A percentile compares a stretch with the other conserved stretches of the same genome.
Conservation (phyloP, 2,888 invertebrate species). For the Plemyria rubiginata region DNA sequence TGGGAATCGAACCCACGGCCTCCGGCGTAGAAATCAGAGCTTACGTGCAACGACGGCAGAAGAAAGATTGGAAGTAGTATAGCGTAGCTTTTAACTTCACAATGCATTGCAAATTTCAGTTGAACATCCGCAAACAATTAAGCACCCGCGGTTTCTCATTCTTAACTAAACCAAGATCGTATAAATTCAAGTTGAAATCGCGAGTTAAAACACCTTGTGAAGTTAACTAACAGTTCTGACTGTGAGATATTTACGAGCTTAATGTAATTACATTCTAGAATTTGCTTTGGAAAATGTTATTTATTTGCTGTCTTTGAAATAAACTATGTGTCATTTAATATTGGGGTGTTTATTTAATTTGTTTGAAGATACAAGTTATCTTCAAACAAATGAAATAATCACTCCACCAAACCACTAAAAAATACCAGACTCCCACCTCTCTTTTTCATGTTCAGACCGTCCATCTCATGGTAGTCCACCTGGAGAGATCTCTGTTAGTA, state of each 20-base stretch:
- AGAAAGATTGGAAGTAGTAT: too few species aligned
- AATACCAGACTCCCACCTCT: too few species aligned
- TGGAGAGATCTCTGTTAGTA: too few species aligned
- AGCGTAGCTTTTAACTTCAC: too few species aligned
- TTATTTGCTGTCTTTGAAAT: not conserved
- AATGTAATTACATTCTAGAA: conserved; percentile 62
- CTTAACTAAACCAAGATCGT: conserved; percentile 40
- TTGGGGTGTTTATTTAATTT: not conserved
- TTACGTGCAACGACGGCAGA: too few species aligned
- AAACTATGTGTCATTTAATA: not conserved
- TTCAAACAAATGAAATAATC: too few species aligned
- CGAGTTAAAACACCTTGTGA: conserved; percentile 48
- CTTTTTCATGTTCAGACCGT: too few species aligned
- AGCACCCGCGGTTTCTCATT: conserved; percentile 31
- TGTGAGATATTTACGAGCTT: conserved; percentile 62
- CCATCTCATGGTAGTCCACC: too few species aligned
- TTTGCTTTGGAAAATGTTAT: conserved; percentile 39
- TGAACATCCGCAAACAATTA: conserved; percentile 34
- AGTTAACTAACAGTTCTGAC: conserved; percentile 47
- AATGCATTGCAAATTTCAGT: conserved; percentile 5
- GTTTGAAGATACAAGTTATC: too few species aligned
- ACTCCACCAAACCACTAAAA: too few species aligned
- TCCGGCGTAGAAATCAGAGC: too few species aligned
- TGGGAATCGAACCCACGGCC: too few species aligned
- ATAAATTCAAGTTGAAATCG: conserved; percentile 46